Evolutionary conservation across 2,113 vertebrate genomes (phyloP), one percentile per base, ranked within the genome.

Genomic region (Ptychochromis oligacanthus): DNA sequence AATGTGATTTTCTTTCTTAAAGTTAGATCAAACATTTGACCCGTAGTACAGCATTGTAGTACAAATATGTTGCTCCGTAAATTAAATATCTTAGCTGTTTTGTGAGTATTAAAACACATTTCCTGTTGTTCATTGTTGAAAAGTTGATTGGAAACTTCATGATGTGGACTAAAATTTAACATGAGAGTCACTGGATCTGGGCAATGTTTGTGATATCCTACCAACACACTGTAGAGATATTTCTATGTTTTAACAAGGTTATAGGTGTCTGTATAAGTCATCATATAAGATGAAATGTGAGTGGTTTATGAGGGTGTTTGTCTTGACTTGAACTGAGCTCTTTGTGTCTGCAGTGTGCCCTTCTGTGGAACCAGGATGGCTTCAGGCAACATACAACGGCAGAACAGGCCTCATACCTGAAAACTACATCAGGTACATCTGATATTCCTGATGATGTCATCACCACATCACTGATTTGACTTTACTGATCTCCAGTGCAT

Each of bases 341-440:
- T 88, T 86, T 91, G 79, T 81, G 86, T 93, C 84, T 89, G 43
- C 95, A 99, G 98, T 99, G 28, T 96, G 98, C 87, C 95, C 97
- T 0, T 99, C 98, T 52, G 98, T 99, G 95, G 98, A 99, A 93
- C 98, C 98, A 40, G 98, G 98, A 22, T 99, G 98, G 98, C 95
- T 99, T 87, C 99, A 99, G 94, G 98, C 97, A 72, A 98, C 98
- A 3, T 99, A 97, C 40, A 97, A 98, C 87, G 97, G 97, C 92
- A 99, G 94, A 96, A 99, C 97, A 22, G 98, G 98, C 92, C 96
- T 99, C 18, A 94, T 99, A 91, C 98, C 98, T 87, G 98, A 98
- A 88, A 99, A 99, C 95, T 99, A 99, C 84, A 97, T 99, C 93
- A 94, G 92, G 84, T 96, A 96, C 92, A 59, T 86, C 65, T 93